These are phyloP conservation scores for Paralichthys olivaceus DNA, from an alignment of 2,113 vertebrate genomes.

Conservation along the genomic window DNA sequence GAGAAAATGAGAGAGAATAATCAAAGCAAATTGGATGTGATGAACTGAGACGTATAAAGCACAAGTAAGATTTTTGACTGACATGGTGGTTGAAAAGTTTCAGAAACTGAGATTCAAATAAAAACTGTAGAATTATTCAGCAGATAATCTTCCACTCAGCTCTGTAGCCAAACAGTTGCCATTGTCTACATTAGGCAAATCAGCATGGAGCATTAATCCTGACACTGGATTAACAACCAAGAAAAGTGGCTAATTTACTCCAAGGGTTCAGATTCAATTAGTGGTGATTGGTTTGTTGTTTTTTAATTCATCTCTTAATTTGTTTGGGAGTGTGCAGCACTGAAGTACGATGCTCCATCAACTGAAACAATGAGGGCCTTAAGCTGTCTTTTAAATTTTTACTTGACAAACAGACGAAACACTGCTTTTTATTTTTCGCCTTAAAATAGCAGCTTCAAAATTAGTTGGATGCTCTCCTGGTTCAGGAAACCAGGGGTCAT, in stretches of 20 bases:
- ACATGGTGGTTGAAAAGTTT: too few relatives aligned
- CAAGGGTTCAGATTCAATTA: neutral
- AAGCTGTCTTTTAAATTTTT: neutral
- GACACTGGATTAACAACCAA: neutral
- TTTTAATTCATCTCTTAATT: neutral
- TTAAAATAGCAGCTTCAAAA: neutral
- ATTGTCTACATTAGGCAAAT: neutral
- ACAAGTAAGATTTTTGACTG: neutral
- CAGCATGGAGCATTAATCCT: neutral
- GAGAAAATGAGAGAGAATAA: too few relatives aligned
- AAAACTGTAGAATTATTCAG: too few relatives aligned
- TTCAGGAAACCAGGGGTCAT: too few relatives aligned
- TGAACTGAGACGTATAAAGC: neutral
- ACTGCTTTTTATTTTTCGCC: neutral
- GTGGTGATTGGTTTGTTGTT: neutral
- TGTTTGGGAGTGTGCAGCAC: neutral
- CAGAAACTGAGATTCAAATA: too few relatives aligned
- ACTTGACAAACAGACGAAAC: neutral
- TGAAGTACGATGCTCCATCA: neutral
- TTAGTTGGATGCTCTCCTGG: too few relatives aligned
- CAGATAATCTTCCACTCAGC: too few relatives aligned
- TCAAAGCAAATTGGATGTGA: neutral
- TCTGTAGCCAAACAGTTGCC: neutral
- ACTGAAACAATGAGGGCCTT: neutral
- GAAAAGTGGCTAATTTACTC: neutral